phyloP scores from a whole-genome alignment of 2,113 vertebrate genomes.

The Micromys minutus region DNA sequence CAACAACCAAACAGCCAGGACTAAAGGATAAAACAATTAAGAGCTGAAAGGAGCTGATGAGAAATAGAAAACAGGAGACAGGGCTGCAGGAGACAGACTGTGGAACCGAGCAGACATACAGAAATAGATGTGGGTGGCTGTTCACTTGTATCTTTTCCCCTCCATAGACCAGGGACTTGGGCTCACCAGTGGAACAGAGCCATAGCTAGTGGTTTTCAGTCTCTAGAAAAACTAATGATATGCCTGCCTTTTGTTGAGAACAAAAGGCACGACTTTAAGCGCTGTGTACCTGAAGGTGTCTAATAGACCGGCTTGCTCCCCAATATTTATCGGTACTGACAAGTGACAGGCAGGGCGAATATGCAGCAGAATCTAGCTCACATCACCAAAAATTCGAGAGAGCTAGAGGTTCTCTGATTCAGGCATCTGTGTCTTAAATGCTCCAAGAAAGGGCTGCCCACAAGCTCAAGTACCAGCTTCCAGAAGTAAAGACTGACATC shows the following conservation, averaged over 20 bases:
- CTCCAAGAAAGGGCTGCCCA: background rate
- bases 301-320: background rate
- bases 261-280: background rate
- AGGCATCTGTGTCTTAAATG: background rate
- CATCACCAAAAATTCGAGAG: background rate
- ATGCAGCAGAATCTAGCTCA: background rate
- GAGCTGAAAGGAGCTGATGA: background rate
- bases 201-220: background rate
- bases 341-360: background rate
- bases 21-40: constrained; percentile 5
- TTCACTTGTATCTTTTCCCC: accelerated
- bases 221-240: background rate
- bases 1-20: background rate
- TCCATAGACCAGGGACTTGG: too few relatives aligned
- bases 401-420: background rate
- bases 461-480: background rate
- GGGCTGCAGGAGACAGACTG: background rate
- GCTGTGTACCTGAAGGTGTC: background rate
- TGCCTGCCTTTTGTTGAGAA: background rate
- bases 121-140: background rate
- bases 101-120: background rate
- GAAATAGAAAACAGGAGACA: background rate
- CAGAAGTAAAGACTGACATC: background rate
- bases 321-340: background rate
- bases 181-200: accelerated